These are phyloP conservation scores for Coptotermes formosanus DNA, from an alignment of 1,140 invertebrate genomes.

Conservation along the genomic window DNA sequence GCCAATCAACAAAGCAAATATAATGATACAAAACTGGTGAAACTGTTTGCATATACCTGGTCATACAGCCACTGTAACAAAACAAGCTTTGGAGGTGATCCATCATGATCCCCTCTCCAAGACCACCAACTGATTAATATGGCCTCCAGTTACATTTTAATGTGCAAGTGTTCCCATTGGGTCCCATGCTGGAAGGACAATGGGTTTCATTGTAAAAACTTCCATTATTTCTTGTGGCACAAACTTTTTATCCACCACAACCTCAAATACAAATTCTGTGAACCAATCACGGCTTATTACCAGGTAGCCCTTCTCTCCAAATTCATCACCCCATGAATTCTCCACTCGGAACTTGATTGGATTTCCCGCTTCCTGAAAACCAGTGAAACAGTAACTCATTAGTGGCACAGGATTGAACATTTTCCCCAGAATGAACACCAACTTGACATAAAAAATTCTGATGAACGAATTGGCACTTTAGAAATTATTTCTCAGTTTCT, in stretches of 20 bases:
- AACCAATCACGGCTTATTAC: conserved; percentile 84
- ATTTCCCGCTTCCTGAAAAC: conserved; percentile 59
- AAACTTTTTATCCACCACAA: conserved; percentile 83
- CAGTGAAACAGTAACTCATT: background rate
- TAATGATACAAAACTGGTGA: too few species aligned
- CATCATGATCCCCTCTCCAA: background rate
- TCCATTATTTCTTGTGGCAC: conserved; percentile 71
- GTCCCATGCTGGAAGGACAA: conserved; percentile 85
- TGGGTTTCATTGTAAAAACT: conserved; percentile 72
- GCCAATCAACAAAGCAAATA: too few species aligned
- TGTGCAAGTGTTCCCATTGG: conserved; percentile 83
- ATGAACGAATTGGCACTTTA: too few species aligned
- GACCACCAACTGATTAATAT: background rate
- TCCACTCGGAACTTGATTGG: conserved; percentile 79
- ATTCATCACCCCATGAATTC: conserved; percentile 89
- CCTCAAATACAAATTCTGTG: conserved; percentile 85
- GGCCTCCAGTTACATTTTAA: background rate
- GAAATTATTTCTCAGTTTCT: too few species aligned
- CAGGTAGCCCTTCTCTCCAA: conserved; percentile 84
- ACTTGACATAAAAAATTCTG: too few species aligned
- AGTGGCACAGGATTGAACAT: too few species aligned
- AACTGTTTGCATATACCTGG: background rate
- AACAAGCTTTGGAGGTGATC: too few species aligned
- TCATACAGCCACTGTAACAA: background rate
- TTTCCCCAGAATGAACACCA: too few species aligned